Evolutionary conservation across 2,797 vertebrate species (phyloP).

Genomic region (Ptychobarbus kaznakovi): DNA sequence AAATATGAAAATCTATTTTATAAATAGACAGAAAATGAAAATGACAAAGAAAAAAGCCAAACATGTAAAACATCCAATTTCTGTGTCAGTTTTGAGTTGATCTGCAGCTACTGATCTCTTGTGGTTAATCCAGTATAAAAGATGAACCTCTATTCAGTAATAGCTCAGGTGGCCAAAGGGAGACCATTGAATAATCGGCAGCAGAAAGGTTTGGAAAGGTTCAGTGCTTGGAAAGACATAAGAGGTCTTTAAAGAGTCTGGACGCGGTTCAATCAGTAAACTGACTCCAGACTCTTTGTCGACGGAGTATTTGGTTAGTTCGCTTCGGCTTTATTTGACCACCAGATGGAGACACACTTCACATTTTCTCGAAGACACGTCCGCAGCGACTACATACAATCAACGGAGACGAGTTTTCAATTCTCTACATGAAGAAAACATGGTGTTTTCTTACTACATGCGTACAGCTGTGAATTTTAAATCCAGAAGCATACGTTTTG

Average conservation of each 20-base stretch:
- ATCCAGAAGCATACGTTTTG: not conserved
- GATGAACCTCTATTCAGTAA: not conserved
- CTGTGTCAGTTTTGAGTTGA: not conserved
- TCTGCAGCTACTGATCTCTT: not conserved
- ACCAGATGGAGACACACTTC: slow-evolving; percentile 77
- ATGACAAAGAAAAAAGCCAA: not conserved
- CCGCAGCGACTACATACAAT: not conserved
- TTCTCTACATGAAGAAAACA: not conserved
- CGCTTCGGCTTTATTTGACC: slow-evolving; percentile 20
- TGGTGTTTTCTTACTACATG: not conserved
- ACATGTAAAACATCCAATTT: not conserved
- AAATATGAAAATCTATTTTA: not conserved
- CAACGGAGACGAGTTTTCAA: not conserved
- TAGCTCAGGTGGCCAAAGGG: slow-evolving; percentile 24
- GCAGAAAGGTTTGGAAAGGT: slow-evolving; percentile 26
- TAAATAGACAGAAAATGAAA: not conserved
- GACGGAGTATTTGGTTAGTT: not conserved
- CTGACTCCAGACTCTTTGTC: slow-evolving; percentile 14
- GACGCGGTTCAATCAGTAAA: slow-evolving; percentile 41
- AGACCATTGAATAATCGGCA: slow-evolving; percentile 30
- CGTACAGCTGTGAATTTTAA: not conserved
- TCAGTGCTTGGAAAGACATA: not conserved
- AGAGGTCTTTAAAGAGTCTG: slow-evolving; percentile 32
- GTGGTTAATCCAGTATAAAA: not conserved
- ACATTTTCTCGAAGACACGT: not conserved